Base-by-base conservation (phyloP, 2,888 invertebrate genomes). In the Agrochola lota region DNA sequence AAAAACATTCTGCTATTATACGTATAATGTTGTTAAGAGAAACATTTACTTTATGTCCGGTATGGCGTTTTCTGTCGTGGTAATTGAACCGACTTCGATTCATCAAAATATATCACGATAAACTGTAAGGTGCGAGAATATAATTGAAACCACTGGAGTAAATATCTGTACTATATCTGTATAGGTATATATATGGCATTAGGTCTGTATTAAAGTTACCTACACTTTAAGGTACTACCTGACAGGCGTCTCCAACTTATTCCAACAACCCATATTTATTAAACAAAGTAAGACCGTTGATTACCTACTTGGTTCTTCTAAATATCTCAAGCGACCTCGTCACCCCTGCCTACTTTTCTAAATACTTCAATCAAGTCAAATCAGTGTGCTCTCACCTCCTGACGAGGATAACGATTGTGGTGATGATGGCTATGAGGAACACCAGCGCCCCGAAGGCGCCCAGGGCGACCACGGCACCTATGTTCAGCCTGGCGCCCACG, bases 391-490 rank as follows among this genome's bases (percentile, higher is more conserved):
- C 92, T 93, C 72, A 99, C 99, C 99, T 99, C 95, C 98, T 97
- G 73, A 99, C 98, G 87, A 99, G 97, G 80, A 99, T 98, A 80
- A 99, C 98, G 85, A 99, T 98, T 9, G 99, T 98, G 3, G 99
- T 99, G 87, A 99, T 98, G 84, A 99, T 98, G 46, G 99, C 99
- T 17, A 99, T 98, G 70, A 99, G 97, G 93, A 99, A 98, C 12
- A 99, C 98, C 89, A 99, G 98, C 15, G 98, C 98, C n/a, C 99
- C 99, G 92, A 99, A 99, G 15, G 98, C 98, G 4, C 98, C 99
- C 26, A 99, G 96, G 0, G 99, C 99, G 78, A 99, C 98, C 85
- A 99, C 98, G 11, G 99, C 98, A 74, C 98, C 98, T 77, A 98
- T 96, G 94, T 98, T 99, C 40, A 99, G 96, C 85, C 98, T 97